Base-by-base conservation (phyloP, 2,888 invertebrate genomes). In the Hylaea fasciaria region DNA sequence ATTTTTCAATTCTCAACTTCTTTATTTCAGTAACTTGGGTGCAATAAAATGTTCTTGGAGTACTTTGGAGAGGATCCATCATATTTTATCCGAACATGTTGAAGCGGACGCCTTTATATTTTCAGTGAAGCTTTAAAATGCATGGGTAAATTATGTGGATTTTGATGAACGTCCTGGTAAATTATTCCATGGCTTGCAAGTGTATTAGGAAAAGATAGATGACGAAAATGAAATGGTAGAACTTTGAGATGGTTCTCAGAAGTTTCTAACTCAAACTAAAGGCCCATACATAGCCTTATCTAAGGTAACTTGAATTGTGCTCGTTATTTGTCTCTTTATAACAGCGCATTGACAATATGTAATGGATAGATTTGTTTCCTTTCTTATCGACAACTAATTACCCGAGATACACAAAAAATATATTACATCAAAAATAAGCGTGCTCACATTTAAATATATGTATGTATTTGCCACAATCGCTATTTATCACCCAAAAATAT, bases 1-100 rank as follows among this genome's bases (percentile, higher is more conserved):
- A 78, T 80, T 79, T 78, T 76, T 76, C 73, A 77, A 69, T 71
- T 68, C 61, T 69, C 64, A 70, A 68, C 69, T 74, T 70, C 65
- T 72, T 70, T 73, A 51, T 55, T 50, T 46, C 56, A 63, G 48
- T 64, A 68, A 76, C 56, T 69, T 63, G 53, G 60, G 37, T 62
- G 65, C 70, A 49, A 63, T 69, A 72, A 69, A 70, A 64, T 64
- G 60, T 67, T 58, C 58, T 47, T 48, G 52, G 47, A 52, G 51
- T 16, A 58, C 54, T 57, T 60, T 41, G 29, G 29, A 57, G 39
- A 54, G 57, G 39, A 63, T 58, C 55, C 58, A 58, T 63, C 62
- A 62, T 54, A 44, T 44, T 60, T 45, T 41, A 49, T 32, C 51
- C 52, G 29, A 44, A 16, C 43, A 56, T 44, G 39, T 45, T 53